Base-by-base conservation (phyloP, 2,113 vertebrate species). In the Atrichornis clamosus region DNA sequence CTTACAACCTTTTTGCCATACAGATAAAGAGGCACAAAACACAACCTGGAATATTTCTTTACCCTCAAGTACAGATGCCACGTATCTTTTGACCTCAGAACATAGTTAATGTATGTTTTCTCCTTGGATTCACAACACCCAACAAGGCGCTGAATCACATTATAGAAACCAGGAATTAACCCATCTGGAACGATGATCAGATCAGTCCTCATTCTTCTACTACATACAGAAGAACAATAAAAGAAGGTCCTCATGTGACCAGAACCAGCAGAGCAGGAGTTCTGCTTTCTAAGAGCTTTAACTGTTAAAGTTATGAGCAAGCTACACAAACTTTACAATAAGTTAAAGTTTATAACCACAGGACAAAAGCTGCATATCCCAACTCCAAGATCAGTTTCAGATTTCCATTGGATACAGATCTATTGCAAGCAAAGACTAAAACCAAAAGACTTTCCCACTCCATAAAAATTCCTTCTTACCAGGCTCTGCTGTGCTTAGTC, bases 101-200 rank as follows among this genome's bases (percentile, higher is more conserved):
- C 20, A 68, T 47, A 67, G 12, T 41, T 28, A 60, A 6, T 13
- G 6, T 15, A 19, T 5, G 7, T 59, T 47, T 64, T n/a, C 12
- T 68, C 44, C n/a, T 26, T 44, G 37, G n/a, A 88, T 72, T 69
- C 12, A 28, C 41, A 35, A 64, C 8, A 72, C 4, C 12, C 23
- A 8, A 55, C 27, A 41, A 52, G 9, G 16, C 49, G 70, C 1
- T 35, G 20, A 77, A 60, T 22, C 13, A 78, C n/a, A 32, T 2
- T 37, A 22, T 0, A 42, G 53, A 83, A 93, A 85, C 6, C 8
- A 63, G 11, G 27, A 91, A 52, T 44, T 53, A 75, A 55, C 13
- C 22, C 9, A 35, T 41, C 39, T 2, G 15, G 53, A 83, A 82
- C 11, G 15, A 58, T 32, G 3, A 16, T 12, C 0, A 0, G 39